Evolutionary conservation across 2,113 vertebrate species (phyloP).

Genomic region (Tychaedon coryphoeus): DNA sequence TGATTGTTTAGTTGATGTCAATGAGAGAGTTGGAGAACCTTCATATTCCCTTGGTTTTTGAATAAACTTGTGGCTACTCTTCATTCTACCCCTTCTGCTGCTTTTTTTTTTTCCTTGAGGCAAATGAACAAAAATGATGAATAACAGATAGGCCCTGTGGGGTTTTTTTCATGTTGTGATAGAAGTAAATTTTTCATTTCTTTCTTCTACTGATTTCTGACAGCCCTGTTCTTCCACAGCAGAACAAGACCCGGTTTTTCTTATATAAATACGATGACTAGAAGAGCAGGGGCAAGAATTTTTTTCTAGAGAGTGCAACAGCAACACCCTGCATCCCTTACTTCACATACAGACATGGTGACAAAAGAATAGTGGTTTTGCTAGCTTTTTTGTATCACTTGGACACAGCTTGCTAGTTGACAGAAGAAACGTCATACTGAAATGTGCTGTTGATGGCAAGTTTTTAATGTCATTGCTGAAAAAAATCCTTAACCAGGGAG

Average conservation of each 20-base stretch:
- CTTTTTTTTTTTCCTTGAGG: neutral
- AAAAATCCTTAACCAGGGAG: neutral
- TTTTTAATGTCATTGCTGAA: neutral
- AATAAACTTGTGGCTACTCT: neutral
- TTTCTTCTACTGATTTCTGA: neutral
- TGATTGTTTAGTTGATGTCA: neutral
- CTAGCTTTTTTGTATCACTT: neutral
- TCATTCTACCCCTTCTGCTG: neutral
- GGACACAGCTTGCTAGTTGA: neutral
- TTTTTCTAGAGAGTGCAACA: neutral
- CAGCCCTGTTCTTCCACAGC: neutral
- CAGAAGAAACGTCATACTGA: neutral
- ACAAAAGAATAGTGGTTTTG: neutral
- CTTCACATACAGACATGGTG: neutral
- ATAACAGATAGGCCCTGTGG: neutral
- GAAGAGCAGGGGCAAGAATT: accelerated
- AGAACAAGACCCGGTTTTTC: neutral
- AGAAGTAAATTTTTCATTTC: neutral
- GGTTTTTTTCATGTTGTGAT: neutral
- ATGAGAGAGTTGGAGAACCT: neutral
- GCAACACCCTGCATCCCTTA: neutral
- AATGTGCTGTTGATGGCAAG: neutral
- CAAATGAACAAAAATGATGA: neutral
- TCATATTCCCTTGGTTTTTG: neutral
- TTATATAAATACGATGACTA: neutral